Base-by-base conservation (phyloP, 2,797 vertebrate genomes). In the Rhinoraja longicauda region DNA sequence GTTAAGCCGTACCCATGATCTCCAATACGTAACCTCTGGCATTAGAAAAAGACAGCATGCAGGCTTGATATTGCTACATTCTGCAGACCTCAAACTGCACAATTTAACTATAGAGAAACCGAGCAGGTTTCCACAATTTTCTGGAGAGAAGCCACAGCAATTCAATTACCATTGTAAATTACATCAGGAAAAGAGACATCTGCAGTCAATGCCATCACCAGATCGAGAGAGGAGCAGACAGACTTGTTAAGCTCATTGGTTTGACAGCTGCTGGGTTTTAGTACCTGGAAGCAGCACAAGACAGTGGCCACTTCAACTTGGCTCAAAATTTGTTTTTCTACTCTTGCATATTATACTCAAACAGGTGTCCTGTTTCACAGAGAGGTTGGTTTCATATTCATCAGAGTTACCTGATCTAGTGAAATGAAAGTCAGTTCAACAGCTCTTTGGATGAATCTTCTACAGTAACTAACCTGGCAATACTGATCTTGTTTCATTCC, bases 291-390 rank as follows among this genome's bases (percentile, higher is more conserved):
- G 70, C n/a, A 88, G 45, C 70, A 12, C 64, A 5, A 75, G 92
- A 93, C 93, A 88, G 19, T 92, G 82, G 93, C 93, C 21, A 94
- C 95, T 96, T 95, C 96, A 96, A 95, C 96, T 96, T 96, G 96
- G 96, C 95, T 94, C 95, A 95, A 94, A 94, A 95, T 95, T 95
- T 94, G 94, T 95, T 95, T 95, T 96, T 95, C 96, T 95, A 96
- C 96, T 94, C 94, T 94, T 94, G 5, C 94, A 94, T 95, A 95
- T 95, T 95, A 95, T 95, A 93, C 93, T 93, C 95, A 95, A 95
- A 96, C 93, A 94, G 95, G 95, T 94, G 95, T 94, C 95, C 94
- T 95, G 94, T 95, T 96, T 95, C 82, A 94, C 94, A 94, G 94
- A 95, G 94, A 95, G 92, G 93, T 93, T 96, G 95, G 93, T 95